Evolutionary conservation across 2,888 invertebrate species (phyloP), one percentile per base, ranked within the genome.

Genomic region (Drosophila nigricruria): DNA sequence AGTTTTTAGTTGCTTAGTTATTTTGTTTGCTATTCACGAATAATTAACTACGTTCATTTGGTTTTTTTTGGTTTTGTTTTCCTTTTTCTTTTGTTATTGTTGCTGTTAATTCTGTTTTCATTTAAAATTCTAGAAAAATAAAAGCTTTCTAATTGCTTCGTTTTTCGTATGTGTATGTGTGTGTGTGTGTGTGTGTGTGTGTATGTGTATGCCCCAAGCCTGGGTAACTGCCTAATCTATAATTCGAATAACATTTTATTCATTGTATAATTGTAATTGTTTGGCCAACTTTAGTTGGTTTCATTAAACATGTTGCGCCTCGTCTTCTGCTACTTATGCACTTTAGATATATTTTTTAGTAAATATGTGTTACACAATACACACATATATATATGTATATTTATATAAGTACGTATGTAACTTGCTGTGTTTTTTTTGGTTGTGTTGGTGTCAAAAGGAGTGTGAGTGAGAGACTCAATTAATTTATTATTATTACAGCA

Each of bases 91-190:
- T 34, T 59, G 18, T 71, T 68, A 16, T 70, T 60, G 57, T 52
- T 50, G 36, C 38, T 61, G 25, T 43, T 57, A 34, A 72, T 70
- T 74, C 76, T 73, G 70, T 8, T 49, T 65, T 62, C n/a, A 8
- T 45, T 90, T 90, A 92, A 92, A 91, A 88, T 86, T 83, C 90
- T 92, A 92, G 83, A 91, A 92, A 92, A 92, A 92, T 92, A 92
- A 91, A 91, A 82, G 79, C 81, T 78, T 83, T 87, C 79, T 84
- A 89, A 90, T 91, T 91, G 90, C 90, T 91, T 90, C 79, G 76
- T 79, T 88, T 81, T 79, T 76, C 81, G 77, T 81, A 78, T 71
- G 73, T 70, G 14, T 50, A 9, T 34, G 52, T 34, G 2, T 47
- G n/a, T 27, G 27, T n/a, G 27, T 47, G 18, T 32, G 8, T 50